A percentile compares a stretch with the other conserved stretches of the same genome.
Evolutionary conservation across 2,797 vertebrate species (phyloP).

Genomic region (Cirrhinus molitorella): DNA sequence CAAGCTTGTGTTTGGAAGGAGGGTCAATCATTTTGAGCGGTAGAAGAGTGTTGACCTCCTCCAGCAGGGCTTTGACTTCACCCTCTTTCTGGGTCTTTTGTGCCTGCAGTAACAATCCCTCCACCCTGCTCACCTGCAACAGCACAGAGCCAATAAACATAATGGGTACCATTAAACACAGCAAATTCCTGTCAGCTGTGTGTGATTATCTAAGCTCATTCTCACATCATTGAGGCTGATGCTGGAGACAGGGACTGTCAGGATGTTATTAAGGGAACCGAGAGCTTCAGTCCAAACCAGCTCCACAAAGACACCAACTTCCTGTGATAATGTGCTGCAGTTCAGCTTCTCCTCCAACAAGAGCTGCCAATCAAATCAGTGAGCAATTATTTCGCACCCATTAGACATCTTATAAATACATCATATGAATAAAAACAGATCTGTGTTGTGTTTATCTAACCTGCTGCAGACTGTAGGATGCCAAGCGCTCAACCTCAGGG

Average conservation of each 20-base stretch:
- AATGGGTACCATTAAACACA: neutral
- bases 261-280: constrained; percentile 74
- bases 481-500: constrained; percentile 67
- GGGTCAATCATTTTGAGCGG: constrained; percentile 60
- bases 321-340: constrained; percentile 73
- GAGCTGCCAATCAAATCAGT: constrained; percentile 72
- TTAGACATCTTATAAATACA: neutral
- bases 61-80: constrained; percentile 62
- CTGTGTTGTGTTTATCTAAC: constrained; percentile 63
- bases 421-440: neutral
- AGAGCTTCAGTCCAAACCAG: constrained; percentile 85
- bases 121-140: constrained; percentile 83
- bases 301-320: constrained; percentile 84
- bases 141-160: constrained; percentile 1
- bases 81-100: constrained; percentile 72
- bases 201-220: neutral
- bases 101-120: constrained; percentile 82
- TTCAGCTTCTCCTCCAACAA: constrained; percentile 81
- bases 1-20: constrained; percentile 63
- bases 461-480: constrained; percentile 81
- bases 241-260: constrained; percentile 72
- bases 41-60: constrained; percentile 76
- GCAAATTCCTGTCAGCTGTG: neutral
- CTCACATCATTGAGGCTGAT: constrained; percentile 85
- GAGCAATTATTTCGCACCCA: neutral